A percentile compares a stretch with the other conserved stretches of the same genome.
These are phyloP conservation scores for Dendrolimus pini DNA, from an alignment of 2,888 invertebrate genomes.

Conservation along the genomic window DNA sequence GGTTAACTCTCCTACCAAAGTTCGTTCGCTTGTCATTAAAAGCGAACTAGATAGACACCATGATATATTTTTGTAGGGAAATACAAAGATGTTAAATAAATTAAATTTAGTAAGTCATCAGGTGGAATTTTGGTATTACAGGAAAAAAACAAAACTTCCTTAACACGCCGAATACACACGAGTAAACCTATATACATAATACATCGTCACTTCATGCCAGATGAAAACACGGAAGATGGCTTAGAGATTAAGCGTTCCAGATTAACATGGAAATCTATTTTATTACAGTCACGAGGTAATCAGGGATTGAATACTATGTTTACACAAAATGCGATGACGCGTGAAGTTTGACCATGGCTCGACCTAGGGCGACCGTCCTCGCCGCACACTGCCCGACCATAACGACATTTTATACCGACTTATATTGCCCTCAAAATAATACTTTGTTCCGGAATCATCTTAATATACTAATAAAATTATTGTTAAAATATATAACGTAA, in stretches of 20 bases:
- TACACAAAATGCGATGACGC: conserved; percentile 51
- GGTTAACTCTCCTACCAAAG: too few relatives aligned
- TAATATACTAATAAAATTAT: neutral
- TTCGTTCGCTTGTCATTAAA: too few relatives aligned
- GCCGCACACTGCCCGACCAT: conserved; percentile 52
- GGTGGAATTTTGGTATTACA: too few relatives aligned
- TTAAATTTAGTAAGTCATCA: too few relatives aligned
- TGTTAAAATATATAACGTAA: neutral
- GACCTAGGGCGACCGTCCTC: conserved; percentile 59
- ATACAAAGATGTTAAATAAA: too few relatives aligned
- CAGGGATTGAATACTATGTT: conserved; percentile 23
- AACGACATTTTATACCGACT: conserved; percentile 38
- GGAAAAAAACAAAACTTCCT: too few relatives aligned
- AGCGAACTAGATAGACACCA: too few relatives aligned
- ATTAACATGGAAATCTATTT: neutral
- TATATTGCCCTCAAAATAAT: conserved; percentile 25
- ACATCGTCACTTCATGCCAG: too few relatives aligned
- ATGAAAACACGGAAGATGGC: too few relatives aligned
- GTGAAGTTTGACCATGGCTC: conserved; percentile 58
- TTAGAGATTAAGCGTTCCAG: neutral
- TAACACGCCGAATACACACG: too few relatives aligned
- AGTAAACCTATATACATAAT: too few relatives aligned
- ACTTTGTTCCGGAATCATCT: conserved; percentile 11
- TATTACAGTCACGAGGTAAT: conserved; percentile 16
- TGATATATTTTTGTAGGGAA: too few relatives aligned